phyloP scores from a whole-genome alignment of 2,888 invertebrate species.

The Lysandra bellargus region DNA sequence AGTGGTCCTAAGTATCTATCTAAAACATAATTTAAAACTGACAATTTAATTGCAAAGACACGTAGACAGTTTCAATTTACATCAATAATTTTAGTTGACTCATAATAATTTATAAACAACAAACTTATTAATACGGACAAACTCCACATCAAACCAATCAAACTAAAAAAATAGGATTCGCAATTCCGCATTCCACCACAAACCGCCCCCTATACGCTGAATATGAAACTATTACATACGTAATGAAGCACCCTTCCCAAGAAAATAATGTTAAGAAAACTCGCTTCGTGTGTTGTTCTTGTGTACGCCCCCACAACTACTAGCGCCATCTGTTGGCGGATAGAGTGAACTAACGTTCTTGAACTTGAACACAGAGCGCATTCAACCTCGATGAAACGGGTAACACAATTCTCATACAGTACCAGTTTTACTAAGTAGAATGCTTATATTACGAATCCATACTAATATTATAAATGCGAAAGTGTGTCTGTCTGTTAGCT shows the following conservation, averaged over 20 bases:
- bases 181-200: not conserved
- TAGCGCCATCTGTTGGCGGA: conserved; percentile 67
- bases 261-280: conserved; percentile 68
- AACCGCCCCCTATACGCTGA: conserved; percentile 68
- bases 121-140: too few species aligned
- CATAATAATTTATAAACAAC: too few species aligned
- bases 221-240: conserved; percentile 63
- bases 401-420: not conserved
- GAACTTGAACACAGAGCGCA: conserved; percentile 28
- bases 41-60: too few species aligned
- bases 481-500: too few species aligned
- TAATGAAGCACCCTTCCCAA: conserved; percentile 56
- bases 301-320: conserved; percentile 30
- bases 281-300: conserved; percentile 56
- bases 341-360: conserved; percentile 47
- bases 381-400: not conserved
- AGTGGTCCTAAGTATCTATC: too few species aligned
- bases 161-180: not conserved
- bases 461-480: too few species aligned
- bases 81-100: too few species aligned
- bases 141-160: not conserved
- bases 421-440: not conserved
- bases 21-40: too few species aligned
- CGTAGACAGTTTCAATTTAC: too few species aligned
- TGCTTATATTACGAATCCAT: too few species aligned